Conservation (phyloP, 2,113 vertebrate genomes). For the Tragulus kanchil region DNA sequence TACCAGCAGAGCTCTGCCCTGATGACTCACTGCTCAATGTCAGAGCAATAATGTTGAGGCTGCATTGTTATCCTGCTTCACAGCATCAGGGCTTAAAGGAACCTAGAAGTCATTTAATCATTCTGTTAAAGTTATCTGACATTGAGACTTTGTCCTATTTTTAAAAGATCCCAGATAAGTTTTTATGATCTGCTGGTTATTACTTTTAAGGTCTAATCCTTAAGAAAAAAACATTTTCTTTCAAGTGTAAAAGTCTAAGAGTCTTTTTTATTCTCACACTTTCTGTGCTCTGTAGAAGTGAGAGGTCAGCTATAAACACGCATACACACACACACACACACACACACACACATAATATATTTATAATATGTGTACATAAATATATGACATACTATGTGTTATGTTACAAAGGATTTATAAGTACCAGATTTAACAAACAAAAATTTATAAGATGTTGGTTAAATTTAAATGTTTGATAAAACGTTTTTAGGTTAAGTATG, state of each 20-base stretch:
- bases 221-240: not conserved
- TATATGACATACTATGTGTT: not conserved
- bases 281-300: not conserved
- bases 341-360: not conserved
- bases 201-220: not conserved
- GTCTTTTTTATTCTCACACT: not conserved
- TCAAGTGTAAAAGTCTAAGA: not conserved
- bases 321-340: no score
- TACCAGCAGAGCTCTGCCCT: not conserved
- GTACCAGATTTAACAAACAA: constrained; percentile 37
- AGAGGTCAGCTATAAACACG: not conserved
- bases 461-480: constrained; percentile 44
- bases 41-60: not conserved
- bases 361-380: not conserved
- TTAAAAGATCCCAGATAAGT: not conserved
- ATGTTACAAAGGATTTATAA: not conserved
- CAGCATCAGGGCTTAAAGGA: not conserved
- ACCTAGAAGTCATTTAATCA: not conserved
- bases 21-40: not conserved
- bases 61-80: not conserved
- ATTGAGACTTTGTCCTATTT: constrained; percentile 33
- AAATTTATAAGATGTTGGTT: not conserved
- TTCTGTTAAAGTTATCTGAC: not conserved
- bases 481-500: not conserved
- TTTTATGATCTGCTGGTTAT: constrained; percentile 19